A percentile compares a stretch with the other conserved stretches of the same genome.
These are phyloP conservation scores for Hypotaenidia philippensis DNA, from an alignment of 2,797 vertebrate genomes.

Conservation along the genomic window DNA sequence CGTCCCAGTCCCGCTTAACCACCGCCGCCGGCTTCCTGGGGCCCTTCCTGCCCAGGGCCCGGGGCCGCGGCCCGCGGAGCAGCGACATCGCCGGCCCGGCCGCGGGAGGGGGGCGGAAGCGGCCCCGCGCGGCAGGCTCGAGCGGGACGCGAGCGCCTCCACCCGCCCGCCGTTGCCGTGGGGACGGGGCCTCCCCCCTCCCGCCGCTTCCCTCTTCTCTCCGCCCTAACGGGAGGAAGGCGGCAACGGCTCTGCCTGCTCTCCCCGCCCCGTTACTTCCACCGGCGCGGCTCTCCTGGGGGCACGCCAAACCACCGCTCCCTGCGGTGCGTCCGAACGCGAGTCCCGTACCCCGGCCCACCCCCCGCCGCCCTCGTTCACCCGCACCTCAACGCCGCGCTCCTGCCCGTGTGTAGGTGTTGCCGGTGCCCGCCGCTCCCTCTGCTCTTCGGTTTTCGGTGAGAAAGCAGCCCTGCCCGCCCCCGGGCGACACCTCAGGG, in stretches of 20 bases:
- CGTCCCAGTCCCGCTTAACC: conserved; percentile 51
- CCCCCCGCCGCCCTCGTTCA: not conserved
- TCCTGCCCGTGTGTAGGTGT: not conserved
- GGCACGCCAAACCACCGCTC: too few species aligned
- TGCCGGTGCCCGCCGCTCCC: not conserved
- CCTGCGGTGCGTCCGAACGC: too few species aligned
- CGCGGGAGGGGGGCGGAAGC: not conserved
- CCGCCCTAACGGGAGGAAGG: not conserved
- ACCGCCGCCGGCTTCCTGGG: not conserved
- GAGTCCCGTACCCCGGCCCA: too few species aligned
- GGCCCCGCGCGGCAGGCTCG: fast-evolving
- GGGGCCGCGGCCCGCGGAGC: not conserved
- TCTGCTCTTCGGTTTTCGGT: not conserved
- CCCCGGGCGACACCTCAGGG: too few species aligned
- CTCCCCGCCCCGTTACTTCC: not conserved
- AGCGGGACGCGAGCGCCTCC: not conserved
- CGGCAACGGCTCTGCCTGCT: not conserved
- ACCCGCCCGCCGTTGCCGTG: not conserved
- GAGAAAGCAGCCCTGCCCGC: too few species aligned
- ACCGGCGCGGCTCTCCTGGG: not conserved
- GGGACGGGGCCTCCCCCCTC: not conserved
- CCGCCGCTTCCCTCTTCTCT: not conserved
- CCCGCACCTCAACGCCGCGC: not conserved
- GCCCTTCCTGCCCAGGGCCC: not conserved
- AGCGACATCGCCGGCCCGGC: not conserved